phyloP scores from a whole-genome alignment of 2,888 invertebrate species.

The Endomychus coccineus region DNA sequence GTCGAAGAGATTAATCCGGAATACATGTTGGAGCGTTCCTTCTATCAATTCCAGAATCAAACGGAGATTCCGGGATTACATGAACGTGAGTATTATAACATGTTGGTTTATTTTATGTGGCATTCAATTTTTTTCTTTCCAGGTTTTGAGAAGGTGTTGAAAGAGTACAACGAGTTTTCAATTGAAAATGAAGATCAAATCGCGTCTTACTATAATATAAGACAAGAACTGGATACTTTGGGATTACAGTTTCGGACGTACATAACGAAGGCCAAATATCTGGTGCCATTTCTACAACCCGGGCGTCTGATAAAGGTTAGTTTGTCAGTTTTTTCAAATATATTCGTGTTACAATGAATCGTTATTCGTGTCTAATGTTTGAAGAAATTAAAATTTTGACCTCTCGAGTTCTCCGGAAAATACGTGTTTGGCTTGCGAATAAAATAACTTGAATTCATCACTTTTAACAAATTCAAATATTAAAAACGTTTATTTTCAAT shows the following conservation, averaged over 20 bases:
- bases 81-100: constrained; percentile 56
- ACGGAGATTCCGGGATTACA: constrained; percentile 84
- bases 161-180: constrained; percentile 54
- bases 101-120: constrained; percentile 2
- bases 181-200: constrained; percentile 69
- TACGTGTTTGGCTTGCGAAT: too few species aligned
- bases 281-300: constrained; percentile 90
- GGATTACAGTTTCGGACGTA: constrained; percentile 68
- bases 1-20: constrained; percentile 99
- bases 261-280: constrained; percentile 77
- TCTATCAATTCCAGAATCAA: constrained; percentile 99
- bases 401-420: too few species aligned
- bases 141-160: constrained; percentile 62
- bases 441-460: too few species aligned
- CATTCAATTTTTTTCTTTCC: constrained; percentile 26
- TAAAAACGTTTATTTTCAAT: too few species aligned
- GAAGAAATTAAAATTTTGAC: too few species aligned
- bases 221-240: constrained; percentile 70
- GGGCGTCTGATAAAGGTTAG: constrained; percentile 85
- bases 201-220: constrained; percentile 76
- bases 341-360: too few species aligned
- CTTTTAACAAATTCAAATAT: too few species aligned
- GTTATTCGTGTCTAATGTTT: too few species aligned
- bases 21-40: constrained; percentile 96
- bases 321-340: too few species aligned